Percentiles rank a stretch among this genome's conserved stretches.
Conservation (phyloP, 2,113 vertebrate genomes). For the Poeciliopsis occidentalis region DNA sequence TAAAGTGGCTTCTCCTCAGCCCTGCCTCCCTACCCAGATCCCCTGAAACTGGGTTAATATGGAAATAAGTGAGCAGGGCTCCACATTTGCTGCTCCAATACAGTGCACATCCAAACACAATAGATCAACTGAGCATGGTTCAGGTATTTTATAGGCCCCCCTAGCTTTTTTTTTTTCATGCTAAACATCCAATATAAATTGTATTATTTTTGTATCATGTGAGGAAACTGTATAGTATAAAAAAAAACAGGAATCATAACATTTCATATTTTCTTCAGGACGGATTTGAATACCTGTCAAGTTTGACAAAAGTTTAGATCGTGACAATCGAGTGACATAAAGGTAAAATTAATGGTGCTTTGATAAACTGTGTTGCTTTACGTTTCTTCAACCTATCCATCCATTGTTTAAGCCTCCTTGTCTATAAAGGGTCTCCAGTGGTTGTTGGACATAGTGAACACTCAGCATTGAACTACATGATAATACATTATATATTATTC, state of each 20-base stretch:
- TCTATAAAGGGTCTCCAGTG: too few relatives aligned
- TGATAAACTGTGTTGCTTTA: too few relatives aligned
- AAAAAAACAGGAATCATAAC: neutral
- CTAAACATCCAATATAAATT: neutral
- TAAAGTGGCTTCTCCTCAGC: slow-evolving; percentile 34
- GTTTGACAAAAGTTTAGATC: too few relatives aligned
- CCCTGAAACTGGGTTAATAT: slow-evolving; percentile 58
- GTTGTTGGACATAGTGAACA: too few relatives aligned
- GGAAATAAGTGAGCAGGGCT: slow-evolving; percentile 39
- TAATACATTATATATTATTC: too few relatives aligned
- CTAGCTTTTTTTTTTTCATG: neutral
- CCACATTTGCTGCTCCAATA: slow-evolving; percentile 21
- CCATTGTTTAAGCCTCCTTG: too few relatives aligned
- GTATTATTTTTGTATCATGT: neutral
- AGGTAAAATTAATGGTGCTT: too few relatives aligned
- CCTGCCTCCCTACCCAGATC: slow-evolving; percentile 14
- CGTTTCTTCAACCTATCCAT: too few relatives aligned
- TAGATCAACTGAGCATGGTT: neutral
- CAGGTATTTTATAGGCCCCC: neutral
- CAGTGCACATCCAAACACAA: slow-evolving; percentile 8
- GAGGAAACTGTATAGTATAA: neutral
- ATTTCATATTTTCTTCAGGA: neutral
- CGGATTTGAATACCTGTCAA: neutral
- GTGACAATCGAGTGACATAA: too few relatives aligned
- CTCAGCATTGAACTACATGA: too few relatives aligned